Conservation (phyloP, 1,140 invertebrate genomes). For the Bilobella aurantiaca region DNA sequence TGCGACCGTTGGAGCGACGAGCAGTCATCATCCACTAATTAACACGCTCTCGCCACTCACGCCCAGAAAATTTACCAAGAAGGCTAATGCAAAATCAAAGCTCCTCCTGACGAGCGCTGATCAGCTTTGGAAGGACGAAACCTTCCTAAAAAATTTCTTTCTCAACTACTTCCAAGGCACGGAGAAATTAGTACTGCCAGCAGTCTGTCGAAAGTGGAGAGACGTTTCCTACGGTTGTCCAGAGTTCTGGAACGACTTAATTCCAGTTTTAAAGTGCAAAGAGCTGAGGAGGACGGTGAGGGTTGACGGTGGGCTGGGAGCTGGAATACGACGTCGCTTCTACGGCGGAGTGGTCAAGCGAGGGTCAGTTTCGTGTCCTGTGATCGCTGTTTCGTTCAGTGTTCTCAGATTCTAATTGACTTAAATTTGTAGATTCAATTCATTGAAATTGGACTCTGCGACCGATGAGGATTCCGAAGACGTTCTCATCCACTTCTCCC, state of each 20-base stretch:
- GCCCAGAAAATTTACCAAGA: conserved; percentile 24
- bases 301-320: conserved; percentile 21
- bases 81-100: background rate
- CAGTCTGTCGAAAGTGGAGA: conserved; percentile 26
- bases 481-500: conserved; percentile 33
- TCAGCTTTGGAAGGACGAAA: conserved; percentile 27
- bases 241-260: conserved; percentile 27
- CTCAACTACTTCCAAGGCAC: conserved; percentile 26
- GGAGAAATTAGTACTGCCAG: conserved; percentile 31
- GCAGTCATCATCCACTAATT: background rate
- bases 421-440: conserved; percentile 22
- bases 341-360: conserved; percentile 30
- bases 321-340: conserved; percentile 29
- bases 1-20: conserved; percentile 4
- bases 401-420: background rate
- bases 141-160: conserved; percentile 32
- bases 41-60: conserved; percentile 16
- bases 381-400: too few relatives aligned
- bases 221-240: conserved; percentile 22
- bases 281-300: conserved; percentile 26
- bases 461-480: conserved; percentile 34
- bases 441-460: conserved; percentile 28
- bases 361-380: conserved; percentile 24
- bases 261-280: conserved; percentile 34
- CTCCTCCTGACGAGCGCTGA: conserved; percentile 4